Evolutionary conservation across 2,797 vertebrate species (phyloP), one percentile per base, ranked within the genome.

Genomic region (Aselliscus stoliczkanus): DNA sequence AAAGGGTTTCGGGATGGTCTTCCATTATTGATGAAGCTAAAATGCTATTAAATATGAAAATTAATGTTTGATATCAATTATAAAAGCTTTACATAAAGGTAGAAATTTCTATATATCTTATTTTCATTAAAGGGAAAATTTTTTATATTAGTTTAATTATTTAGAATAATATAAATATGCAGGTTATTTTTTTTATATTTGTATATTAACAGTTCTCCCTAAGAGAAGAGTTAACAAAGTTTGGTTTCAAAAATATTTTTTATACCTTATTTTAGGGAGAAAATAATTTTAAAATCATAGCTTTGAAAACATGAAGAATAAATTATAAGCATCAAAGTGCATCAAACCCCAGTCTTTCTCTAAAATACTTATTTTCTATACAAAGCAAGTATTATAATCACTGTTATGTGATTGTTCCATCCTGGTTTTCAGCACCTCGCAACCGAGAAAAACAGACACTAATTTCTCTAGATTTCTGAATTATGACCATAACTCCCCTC

Each of bases 401-500:
- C 5, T 31, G 23, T 44, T 52, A 54, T 5, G 5, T 25, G 17
- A 64, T 8, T 20, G 7, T 34, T 20, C 76, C n/a, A 58, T 39
- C 18, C 27, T 67, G 54, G 9, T 34, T 2, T 50, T 29, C 37
- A 85, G 31, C 31, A 50, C 3, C 10, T 62, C 9, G 60, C 18
- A 94, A 47, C 54, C 81, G 42, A 76, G 25, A 42, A 81, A 88
- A 90, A 29, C 5, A 70, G 12, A 31, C n/a, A 50, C 9, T 44
- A 8, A 37, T 73, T 81, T 94, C 72, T 77, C 82, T 80, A 69
- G n/a, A 58, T 93, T 93, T 90, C 47, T 65, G 31, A 93, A 69
- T 93, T 52, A 70, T 52, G 56, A 82, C 39, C 21, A 54, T 54
- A 65, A 76, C 37, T 65, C 60, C 39, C 11, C 80, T 64, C 76